Conservation (phyloP, 92 coral and sea anemone genomes). For the Siderastrea radians region DNA sequence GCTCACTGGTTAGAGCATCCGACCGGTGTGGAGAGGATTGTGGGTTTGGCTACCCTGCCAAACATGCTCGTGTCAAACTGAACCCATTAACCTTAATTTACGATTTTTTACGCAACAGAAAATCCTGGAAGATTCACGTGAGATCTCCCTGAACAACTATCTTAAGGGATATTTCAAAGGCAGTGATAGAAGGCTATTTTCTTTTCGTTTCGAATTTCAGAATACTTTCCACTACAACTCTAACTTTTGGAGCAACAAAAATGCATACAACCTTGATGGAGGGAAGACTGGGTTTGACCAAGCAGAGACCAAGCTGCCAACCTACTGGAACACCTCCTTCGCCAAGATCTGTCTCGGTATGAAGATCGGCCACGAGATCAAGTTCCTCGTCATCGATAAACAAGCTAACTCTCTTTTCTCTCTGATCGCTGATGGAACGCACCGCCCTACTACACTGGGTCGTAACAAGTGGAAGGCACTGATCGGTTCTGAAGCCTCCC, state of each 20-base stretch:
- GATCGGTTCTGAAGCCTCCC: neutral
- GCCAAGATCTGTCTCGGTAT: neutral
- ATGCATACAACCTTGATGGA: neutral
- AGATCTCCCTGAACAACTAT: too few species aligned
- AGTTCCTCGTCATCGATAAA: neutral
- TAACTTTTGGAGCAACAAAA: neutral
- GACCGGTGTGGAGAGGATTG: too few species aligned
- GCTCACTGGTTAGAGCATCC: too few species aligned
- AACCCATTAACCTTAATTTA: too few species aligned
- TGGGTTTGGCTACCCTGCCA: too few species aligned
- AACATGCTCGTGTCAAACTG: too few species aligned
- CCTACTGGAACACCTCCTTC: neutral
- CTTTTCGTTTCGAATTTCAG: neutral
- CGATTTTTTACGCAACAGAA: too few species aligned
- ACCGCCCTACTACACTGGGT: conserved; percentile 1
- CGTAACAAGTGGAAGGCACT: neutral
- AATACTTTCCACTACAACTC: neutral
- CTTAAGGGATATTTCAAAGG: too few species aligned
- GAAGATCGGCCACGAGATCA: neutral
- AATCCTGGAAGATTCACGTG: too few species aligned
- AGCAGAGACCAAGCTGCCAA: neutral
- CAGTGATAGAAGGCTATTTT: too few species aligned
- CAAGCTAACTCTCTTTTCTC: neutral
- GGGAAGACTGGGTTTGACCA: neutral
- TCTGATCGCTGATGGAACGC: conserved; percentile 2